A percentile compares a stretch with the other conserved stretches of the same genome.
Evolutionary conservation across 2,888 invertebrate species (phyloP).

Genomic region (Clusia tigrina): DNA sequence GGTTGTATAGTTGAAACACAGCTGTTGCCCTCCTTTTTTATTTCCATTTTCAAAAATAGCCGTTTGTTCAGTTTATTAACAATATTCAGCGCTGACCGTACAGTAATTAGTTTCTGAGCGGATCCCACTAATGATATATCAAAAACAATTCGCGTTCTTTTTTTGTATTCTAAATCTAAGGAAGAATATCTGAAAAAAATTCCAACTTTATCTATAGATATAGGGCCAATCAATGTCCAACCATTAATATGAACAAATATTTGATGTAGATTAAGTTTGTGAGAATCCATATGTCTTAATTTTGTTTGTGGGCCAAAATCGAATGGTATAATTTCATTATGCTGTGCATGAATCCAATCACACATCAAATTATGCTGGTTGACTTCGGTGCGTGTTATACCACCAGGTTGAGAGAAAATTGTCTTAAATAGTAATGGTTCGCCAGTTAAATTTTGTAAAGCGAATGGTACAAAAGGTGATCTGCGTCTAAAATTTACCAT

Average conservation of each 20-base stretch:
- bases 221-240: slow-evolving; percentile 86
- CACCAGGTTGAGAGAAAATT: slow-evolving; percentile 75
- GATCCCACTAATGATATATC: slow-evolving; percentile 92
- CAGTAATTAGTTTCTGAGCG: slow-evolving; percentile 86
- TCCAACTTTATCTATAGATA: slow-evolving; percentile 95
- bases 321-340: slow-evolving; percentile 83
- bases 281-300: slow-evolving; percentile 76
- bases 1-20: slow-evolving; percentile 64
- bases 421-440: slow-evolving; percentile 86
- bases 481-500: slow-evolving; percentile 71
- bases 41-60: slow-evolving; percentile 76
- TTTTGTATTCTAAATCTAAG: slow-evolving; percentile 51
- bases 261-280: slow-evolving; percentile 83
- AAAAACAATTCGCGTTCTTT: slow-evolving; percentile 84
- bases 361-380: slow-evolving; percentile 52
- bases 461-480: slow-evolving; percentile 94
- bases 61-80: slow-evolving; percentile 78
- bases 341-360: slow-evolving; percentile 77
- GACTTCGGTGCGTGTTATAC: slow-evolving; percentile 62
- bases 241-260: slow-evolving; percentile 88
- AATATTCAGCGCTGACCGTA: slow-evolving; percentile 87
- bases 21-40: slow-evolving; percentile 46
- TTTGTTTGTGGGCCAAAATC: slow-evolving; percentile 83
- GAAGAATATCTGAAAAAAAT: slow-evolving; percentile 83
- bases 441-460: slow-evolving; percentile 91